Conservation (phyloP, 2,797 vertebrate species). For the Hipposideros larvatus region DNA sequence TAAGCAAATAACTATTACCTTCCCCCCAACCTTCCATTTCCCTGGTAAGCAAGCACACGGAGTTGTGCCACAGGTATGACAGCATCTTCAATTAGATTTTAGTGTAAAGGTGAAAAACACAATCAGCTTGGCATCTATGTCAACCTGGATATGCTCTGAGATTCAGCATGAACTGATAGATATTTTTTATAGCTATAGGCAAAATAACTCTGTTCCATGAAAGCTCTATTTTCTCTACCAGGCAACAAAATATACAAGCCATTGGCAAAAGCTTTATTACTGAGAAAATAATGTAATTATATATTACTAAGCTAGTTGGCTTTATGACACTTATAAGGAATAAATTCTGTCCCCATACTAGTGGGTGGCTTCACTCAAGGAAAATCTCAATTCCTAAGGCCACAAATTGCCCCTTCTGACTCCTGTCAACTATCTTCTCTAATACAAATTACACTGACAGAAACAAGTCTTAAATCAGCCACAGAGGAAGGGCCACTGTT, state of each 20-base stretch:
- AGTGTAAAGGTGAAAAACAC: neutral
- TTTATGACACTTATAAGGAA: neutral
- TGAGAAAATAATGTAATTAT: conserved; percentile 1
- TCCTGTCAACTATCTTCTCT: neutral
- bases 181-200: neutral
- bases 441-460: neutral
- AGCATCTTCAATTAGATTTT: neutral
- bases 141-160: neutral
- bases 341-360: neutral
- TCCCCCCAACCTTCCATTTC: neutral
- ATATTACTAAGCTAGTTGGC: neutral
- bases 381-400: neutral
- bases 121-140: neutral
- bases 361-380: neutral
- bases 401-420: neutral
- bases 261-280: conserved; percentile 25
- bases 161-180: neutral
- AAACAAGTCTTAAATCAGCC: neutral
- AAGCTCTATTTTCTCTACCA: conserved; percentile 13
- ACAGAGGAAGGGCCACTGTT: neutral
- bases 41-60: neutral
- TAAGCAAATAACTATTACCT: neutral
- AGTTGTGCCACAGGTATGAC: neutral
- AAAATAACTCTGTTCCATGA: neutral
- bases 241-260: neutral